Base-by-base conservation (phyloP, 2,888 invertebrate genomes). In the Mesopsocus fuscifrons region DNA sequence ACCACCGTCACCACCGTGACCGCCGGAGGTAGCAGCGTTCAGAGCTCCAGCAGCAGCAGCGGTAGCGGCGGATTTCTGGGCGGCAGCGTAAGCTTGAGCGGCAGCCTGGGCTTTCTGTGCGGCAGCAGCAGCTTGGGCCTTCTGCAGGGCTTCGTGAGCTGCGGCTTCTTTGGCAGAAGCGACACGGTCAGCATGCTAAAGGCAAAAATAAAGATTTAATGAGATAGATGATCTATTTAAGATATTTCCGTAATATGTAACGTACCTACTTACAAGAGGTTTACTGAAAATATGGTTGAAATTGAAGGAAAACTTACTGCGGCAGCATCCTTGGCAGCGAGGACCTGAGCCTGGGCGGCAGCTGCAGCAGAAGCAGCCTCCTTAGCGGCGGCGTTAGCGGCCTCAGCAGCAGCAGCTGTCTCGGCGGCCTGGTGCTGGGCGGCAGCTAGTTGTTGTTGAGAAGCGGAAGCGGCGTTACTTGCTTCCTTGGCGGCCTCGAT, bases 361-460 rank as follows among this genome's bases (percentile, higher is more conserved):
- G 16, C 6, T 6, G 38, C 38, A 38, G 38, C 38, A 5, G 38
- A 16, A 20, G n/a, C 20, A 5, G 38, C 38, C n/a, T 18, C 20
- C 20, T 38, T 38, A 38, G 38, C 38, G 18, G 38, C 20, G 15
- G 11, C 38, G 13, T 18, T 20, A 20, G 38, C 38, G 21, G 16
- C 4, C 17, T 5, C 18, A 5, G 38, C 38, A 17, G 20, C 18
- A 11, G 8, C 18, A 21, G 38, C 38, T 6, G 20, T 38, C 13
- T 17, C 38, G 20, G 17, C 20, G 20, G 38, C 38, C 21, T 16
- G 38, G 9, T 38, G 9, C 21, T 38, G 16, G 21, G 38, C 38
- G 18, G 16, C 13, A 13, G 17, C 20, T n/a, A 38, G 38, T 5
- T 38, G 38, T 17, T 18, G 38, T 20, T 38, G 38, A 11, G 18